These are phyloP conservation scores for Lymantria monacha DNA, from an alignment of 2,888 invertebrate genomes.

Conservation along the genomic window DNA sequence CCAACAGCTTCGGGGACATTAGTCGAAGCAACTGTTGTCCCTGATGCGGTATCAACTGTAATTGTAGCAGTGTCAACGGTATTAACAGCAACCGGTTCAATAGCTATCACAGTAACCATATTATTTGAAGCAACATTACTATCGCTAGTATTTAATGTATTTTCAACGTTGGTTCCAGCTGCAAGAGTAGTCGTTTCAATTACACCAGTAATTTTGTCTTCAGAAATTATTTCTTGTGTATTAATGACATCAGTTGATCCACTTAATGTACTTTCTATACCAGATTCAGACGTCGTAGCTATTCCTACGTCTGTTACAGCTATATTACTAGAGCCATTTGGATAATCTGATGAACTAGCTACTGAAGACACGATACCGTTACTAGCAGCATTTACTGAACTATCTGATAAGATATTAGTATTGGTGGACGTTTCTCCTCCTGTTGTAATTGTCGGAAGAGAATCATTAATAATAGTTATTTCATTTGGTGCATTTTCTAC, in stretches of 20 bases:
- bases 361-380: not conserved
- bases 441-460: not conserved
- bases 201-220: not conserved
- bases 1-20: not conserved
- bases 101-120: too few species aligned
- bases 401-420: not conserved
- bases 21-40: not conserved
- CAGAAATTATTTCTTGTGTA: not conserved
- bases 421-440: not conserved
- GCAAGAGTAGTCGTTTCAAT: not conserved
- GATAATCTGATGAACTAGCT: not conserved
- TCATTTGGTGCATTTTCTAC: not conserved
- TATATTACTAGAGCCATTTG: not conserved
- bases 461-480: not conserved
- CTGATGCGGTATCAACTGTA: too few species aligned
- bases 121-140: too few species aligned
- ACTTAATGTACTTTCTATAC: not conserved
- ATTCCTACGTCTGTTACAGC: not conserved
- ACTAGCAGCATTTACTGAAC: not conserved
- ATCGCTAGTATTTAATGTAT: not conserved
- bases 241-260: not conserved
- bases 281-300: not conserved
- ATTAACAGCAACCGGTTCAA: too few species aligned
- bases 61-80: too few species aligned
- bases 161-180: not conserved